These are phyloP conservation scores for Porites divaricata DNA, from an alignment of 92 coral and sea anemone genomes.

Conservation along the genomic window DNA sequence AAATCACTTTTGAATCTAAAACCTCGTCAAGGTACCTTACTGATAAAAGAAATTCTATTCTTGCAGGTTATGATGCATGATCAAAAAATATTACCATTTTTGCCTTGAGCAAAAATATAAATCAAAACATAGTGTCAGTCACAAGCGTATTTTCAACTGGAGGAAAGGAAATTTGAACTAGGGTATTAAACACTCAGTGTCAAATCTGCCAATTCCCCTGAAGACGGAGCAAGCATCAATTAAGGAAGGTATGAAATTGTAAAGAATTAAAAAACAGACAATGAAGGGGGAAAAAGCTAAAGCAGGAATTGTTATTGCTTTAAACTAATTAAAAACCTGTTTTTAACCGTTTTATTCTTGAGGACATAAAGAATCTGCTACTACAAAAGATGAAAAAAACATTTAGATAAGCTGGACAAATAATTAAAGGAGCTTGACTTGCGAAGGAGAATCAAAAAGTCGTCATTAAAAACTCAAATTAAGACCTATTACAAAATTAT, in stretches of 20 bases:
- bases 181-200: neutral
- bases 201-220: neutral
- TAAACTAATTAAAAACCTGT: too few relatives aligned
- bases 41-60: neutral
- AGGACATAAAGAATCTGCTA: too few relatives aligned
- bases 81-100: neutral
- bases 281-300: too few relatives aligned
- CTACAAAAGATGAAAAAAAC: neutral
- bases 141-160: neutral
- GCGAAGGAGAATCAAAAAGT: constrained; percentile 9
- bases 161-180: neutral
- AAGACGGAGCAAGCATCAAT: neutral
- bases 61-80: neutral
- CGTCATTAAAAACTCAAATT: constrained; percentile 8
- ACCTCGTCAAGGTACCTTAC: neutral
- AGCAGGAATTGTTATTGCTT: too few relatives aligned
- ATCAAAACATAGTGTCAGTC: neutral
- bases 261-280: too few relatives aligned
- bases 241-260: too few relatives aligned
- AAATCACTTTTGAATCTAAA: too few relatives aligned
- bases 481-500: neutral
- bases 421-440: neutral
- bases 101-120: neutral
- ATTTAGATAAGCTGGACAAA: neutral
- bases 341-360: too few relatives aligned